Evolutionary conservation across 2,888 invertebrate genomes (phyloP), one percentile per base, ranked within the genome.

Genomic region (Agelastica alni): DNA sequence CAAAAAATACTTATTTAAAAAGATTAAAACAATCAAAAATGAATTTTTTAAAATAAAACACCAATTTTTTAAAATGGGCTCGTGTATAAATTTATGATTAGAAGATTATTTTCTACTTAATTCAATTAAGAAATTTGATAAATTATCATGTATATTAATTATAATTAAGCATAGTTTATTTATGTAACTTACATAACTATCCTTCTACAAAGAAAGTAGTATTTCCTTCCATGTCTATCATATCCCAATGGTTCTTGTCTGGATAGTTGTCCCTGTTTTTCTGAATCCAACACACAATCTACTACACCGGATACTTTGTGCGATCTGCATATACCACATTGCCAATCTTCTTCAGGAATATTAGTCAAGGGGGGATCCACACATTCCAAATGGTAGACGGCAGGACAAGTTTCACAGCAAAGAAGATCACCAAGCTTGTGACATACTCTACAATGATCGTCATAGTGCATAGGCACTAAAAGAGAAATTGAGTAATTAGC

Each of bases 351-450:
- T 53, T 93, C 91, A 47, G 97, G 97, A 37, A 97, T 95, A 78
- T 96, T 90, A 43, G 89, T 86, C 72, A 98, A 79, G 7, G 96
- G 94, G 45, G 97, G 97, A 73, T 96, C 95, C 45, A 96, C 91
- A 80, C 99, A 99, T 70, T 92, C 93, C 72, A 98, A 81, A 77
- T 99, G 99, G 77, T 94, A 99, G 14, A 97, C 96, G 18, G 98
- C 98, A 13, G 98, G 95, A 72, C 99, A 99, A 2, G 94, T 94
- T 79, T 98, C 98, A 78, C 99, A 99, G 74, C 97, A 97, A 7
- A 99, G 78, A 43, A 99, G 80, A 76, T 97, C 96, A 17, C 98
- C 99, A 51, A 94, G 79, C 55, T 93, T 87, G 76, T 95, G 94
- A 71, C 96, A 96, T 17, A 91, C 89, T 60, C 94, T 82, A 71